A percentile compares a stretch with the other conserved stretches of the same genome.
Conservation (phyloP, 2,113 vertebrate genomes). For the Atractosteus spatula region DNA sequence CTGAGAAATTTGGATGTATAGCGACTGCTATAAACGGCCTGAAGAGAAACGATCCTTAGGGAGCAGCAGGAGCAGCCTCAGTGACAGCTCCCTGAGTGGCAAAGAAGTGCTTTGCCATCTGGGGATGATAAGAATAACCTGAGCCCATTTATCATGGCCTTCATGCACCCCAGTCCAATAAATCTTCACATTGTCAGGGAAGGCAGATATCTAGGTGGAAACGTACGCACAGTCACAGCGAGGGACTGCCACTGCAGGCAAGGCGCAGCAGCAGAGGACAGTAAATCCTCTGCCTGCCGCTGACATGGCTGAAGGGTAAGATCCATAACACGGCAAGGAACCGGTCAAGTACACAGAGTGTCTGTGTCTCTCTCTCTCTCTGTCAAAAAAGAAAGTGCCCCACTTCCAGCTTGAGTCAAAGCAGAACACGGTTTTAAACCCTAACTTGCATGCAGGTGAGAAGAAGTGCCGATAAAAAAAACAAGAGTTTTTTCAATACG, state of each 20-base stretch:
- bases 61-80: slow-evolving; percentile 30
- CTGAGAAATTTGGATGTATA: slow-evolving; percentile 15
- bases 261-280: slow-evolving; percentile 45
- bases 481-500: no score
- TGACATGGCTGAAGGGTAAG: slow-evolving; percentile 55
- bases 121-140: slow-evolving; percentile 64
- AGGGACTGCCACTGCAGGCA: slow-evolving; percentile 21
- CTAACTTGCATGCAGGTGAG: no score
- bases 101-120: slow-evolving; percentile 51
- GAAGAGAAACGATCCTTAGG: background rate
- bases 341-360: slow-evolving; percentile 15
- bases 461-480: no score
- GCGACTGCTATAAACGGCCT: background rate
- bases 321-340: slow-evolving; percentile 54
- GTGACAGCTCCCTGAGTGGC: slow-evolving; percentile 31
- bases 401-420: no score
- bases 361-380: background rate
- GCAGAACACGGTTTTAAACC: no score
- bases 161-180: slow-evolving; percentile 35
- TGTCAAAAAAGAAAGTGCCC: no score
- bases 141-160: slow-evolving; percentile 50
- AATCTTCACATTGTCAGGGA: slow-evolving; percentile 45
- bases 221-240: slow-evolving; percentile 25
- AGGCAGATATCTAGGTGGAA: slow-evolving; percentile 21
- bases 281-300: slow-evolving; percentile 56